Percentiles rank a stretch among this genome's conserved stretches.
Evolutionary conservation across 1,140 invertebrate genomes (phyloP).

Genomic region (Reticulitermes speratus): DNA sequence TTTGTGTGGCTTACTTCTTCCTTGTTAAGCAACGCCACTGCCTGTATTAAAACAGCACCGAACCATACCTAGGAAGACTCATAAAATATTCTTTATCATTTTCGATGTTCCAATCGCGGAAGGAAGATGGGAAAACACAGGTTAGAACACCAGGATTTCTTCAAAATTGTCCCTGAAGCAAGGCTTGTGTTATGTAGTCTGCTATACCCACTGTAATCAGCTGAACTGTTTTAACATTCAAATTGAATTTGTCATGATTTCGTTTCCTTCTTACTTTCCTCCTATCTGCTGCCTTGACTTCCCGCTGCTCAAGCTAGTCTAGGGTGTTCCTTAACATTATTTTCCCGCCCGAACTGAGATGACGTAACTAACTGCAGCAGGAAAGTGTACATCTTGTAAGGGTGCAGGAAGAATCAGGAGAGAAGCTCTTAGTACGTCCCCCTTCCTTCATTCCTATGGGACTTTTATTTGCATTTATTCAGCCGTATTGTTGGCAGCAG

Average conservation of each 20-base stretch:
- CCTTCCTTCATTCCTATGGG: not conserved
- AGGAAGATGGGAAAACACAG: too few relatives aligned
- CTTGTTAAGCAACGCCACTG: too few relatives aligned
- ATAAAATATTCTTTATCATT: too few relatives aligned
- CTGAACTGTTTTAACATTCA: constrained; percentile 29
- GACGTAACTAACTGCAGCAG: constrained; percentile 14
- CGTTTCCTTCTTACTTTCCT: not conserved
- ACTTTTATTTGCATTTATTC: constrained; percentile 9
- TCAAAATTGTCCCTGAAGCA: too few relatives aligned
- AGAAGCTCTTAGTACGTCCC: not conserved
- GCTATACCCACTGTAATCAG: constrained; percentile 13
- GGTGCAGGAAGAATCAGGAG: not conserved
- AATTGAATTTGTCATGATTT: constrained; percentile 29
- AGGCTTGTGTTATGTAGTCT: too few relatives aligned
- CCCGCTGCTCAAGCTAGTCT: not conserved
- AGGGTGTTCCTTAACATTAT: not conserved
- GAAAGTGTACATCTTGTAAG: not conserved
- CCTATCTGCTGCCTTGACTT: not conserved
- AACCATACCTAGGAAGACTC: too few relatives aligned
- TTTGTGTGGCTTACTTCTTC: too few relatives aligned
- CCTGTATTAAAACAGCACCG: too few relatives aligned
- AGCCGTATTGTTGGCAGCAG: not conserved
- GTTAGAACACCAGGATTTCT: too few relatives aligned
- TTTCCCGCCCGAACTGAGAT: not conserved
- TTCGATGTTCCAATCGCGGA: too few relatives aligned